A percentile compares a stretch with the other conserved stretches of the same genome.
phyloP scores from a whole-genome alignment of 2,888 invertebrate species.

The Leptura quadrifasciata region DNA sequence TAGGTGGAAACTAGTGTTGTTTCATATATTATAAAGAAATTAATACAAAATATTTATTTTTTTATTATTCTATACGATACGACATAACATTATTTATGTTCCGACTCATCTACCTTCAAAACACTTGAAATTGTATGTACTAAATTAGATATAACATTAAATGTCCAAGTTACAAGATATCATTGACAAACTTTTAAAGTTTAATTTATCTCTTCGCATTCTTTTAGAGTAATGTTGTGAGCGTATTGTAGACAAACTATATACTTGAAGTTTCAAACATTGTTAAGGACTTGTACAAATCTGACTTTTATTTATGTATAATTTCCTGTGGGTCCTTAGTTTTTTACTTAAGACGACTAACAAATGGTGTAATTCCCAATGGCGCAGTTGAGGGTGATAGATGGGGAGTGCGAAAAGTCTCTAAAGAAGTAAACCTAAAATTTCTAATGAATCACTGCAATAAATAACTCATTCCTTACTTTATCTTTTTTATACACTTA shows the following conservation, averaged over 20 bases:
- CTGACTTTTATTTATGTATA: slow-evolving; percentile 17
- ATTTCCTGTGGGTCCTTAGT: slow-evolving; percentile 18
- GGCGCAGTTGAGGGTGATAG: slow-evolving; percentile 49
- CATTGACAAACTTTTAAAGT: not conserved
- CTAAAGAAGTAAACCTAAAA: slow-evolving; percentile 47
- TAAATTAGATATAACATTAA: no score
- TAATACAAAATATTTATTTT: no score
- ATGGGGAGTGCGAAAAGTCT: slow-evolving; percentile 46
- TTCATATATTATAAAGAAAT: no score
- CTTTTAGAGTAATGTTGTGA: not conserved
- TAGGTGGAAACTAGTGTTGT: no score
- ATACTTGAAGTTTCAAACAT: not conserved
- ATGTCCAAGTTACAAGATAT: not conserved
- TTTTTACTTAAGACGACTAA: slow-evolving; percentile 47
- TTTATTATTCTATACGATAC: no score
- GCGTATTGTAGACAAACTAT: not conserved
- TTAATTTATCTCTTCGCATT: not conserved
- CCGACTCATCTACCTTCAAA: no score
- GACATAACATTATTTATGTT: no score
- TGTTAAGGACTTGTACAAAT: not conserved
- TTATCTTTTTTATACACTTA: slow-evolving; percentile 33
- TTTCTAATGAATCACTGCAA: slow-evolving; percentile 51
- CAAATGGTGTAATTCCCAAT: slow-evolving; percentile 50
- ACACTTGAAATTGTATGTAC: no score
- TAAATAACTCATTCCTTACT: slow-evolving; percentile 50